Conservation (phyloP, 2,113 vertebrate species). For the Oophaga pumilio region DNA sequence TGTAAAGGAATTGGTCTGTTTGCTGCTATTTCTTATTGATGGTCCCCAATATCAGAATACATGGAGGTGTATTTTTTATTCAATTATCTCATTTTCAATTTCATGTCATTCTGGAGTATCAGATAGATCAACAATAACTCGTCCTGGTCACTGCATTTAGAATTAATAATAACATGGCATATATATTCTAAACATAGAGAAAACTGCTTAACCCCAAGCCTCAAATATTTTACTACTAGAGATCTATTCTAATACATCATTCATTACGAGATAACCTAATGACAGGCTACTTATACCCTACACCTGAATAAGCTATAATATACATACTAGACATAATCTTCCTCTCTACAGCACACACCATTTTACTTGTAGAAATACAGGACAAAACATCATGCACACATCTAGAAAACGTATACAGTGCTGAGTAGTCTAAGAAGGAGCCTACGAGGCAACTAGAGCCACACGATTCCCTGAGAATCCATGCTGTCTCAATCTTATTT, state of each 20-base stretch:
- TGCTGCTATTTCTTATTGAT: not conserved
- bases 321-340: not conserved
- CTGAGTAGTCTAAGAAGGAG: not conserved
- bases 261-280: not conserved
- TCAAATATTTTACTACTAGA: not conserved
- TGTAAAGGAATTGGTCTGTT: not conserved
- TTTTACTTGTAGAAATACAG: not conserved
- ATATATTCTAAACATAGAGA: not conserved
- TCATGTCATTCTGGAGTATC: not conserved
- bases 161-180: not conserved
- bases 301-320: not conserved
- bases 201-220: not conserved
- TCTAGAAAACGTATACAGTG: not conserved
- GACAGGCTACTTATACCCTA: not conserved
- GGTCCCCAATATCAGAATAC: not conserved
- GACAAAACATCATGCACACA: constrained; percentile 9
- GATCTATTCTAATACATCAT: not conserved
- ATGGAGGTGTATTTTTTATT: not conserved
- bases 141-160: not conserved
- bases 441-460: not conserved
- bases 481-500: not conserved
- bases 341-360: not conserved
- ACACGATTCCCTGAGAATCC: constrained; percentile 13
- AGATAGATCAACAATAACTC: not conserved
- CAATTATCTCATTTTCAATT: not conserved